Evolutionary conservation across 2,797 vertebrate genomes (phyloP).

Genomic region (Artibeus lituratus): DNA sequence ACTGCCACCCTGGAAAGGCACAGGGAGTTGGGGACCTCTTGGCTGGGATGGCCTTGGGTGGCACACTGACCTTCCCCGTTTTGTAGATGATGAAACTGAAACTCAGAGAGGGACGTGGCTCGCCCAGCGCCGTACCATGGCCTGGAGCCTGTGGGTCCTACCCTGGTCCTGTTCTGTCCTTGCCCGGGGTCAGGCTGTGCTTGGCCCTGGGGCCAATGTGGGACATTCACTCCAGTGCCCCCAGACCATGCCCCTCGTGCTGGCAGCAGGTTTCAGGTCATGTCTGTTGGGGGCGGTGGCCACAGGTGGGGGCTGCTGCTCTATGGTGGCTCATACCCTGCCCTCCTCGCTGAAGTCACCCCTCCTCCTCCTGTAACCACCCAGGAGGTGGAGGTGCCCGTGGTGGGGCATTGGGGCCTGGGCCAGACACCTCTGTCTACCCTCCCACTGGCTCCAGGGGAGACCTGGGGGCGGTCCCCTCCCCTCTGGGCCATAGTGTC

Average conservation of each 20-base stretch:
- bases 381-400: no score
- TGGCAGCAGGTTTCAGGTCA: not conserved
- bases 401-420: not conserved
- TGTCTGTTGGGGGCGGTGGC: not conserved
- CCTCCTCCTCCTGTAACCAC: not conserved
- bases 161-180: not conserved
- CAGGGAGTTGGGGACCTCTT: not conserved
- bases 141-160: not conserved
- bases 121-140: no score
- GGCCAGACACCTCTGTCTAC: no score
- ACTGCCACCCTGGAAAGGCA: not conserved
- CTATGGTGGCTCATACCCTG: not conserved
- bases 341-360: no score
- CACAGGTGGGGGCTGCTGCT: not conserved
- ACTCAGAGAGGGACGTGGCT: not conserved
- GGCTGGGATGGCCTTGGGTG: not conserved
- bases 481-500: not conserved
- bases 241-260: not conserved
- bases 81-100: not conserved
- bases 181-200: not conserved
- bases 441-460: not conserved
- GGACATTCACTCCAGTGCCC: not conserved
- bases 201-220: no score
- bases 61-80: not conserved
- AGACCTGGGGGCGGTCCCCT: not conserved